Percentiles rank a stretch among this genome's conserved stretches.
Evolutionary conservation across 2,113 vertebrate genomes (phyloP).

Genomic region (Apus apus): DNA sequence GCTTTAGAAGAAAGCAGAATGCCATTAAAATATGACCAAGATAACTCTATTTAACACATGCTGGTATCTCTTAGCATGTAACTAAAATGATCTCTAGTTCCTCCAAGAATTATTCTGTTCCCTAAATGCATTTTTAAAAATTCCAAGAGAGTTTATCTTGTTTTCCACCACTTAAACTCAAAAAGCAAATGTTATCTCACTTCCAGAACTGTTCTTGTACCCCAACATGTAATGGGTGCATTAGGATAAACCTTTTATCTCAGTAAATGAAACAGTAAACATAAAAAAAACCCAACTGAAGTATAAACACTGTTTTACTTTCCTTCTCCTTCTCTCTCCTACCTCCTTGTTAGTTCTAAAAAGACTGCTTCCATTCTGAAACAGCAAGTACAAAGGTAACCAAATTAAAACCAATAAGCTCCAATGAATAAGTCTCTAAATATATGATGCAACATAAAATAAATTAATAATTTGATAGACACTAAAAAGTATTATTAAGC

Average conservation of each 20-base stretch:
- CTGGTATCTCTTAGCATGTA: not conserved
- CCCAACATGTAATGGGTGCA: not conserved
- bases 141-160: not conserved
- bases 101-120: not conserved
- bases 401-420: not conserved
- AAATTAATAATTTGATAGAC: not conserved
- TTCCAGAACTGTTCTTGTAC: not conserved
- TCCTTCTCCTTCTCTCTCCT: not conserved
- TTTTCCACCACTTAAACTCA: not conserved
- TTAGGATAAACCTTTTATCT: not conserved
- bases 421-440: not conserved
- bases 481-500: not conserved
- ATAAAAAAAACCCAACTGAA: not conserved
- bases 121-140: not conserved
- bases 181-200: not conserved
- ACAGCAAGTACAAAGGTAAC: not conserved
- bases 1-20: not conserved
- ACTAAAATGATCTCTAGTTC: not conserved
- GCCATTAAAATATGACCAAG: not conserved
- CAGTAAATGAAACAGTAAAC: not conserved
- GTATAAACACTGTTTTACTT: not conserved
- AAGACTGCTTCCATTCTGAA: not conserved
- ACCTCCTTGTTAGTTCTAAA: not conserved
- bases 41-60: not conserved
- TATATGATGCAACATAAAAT: not conserved